Conservation (phyloP, 1,140 invertebrate genomes). For the Pomacea maculata region DNA sequence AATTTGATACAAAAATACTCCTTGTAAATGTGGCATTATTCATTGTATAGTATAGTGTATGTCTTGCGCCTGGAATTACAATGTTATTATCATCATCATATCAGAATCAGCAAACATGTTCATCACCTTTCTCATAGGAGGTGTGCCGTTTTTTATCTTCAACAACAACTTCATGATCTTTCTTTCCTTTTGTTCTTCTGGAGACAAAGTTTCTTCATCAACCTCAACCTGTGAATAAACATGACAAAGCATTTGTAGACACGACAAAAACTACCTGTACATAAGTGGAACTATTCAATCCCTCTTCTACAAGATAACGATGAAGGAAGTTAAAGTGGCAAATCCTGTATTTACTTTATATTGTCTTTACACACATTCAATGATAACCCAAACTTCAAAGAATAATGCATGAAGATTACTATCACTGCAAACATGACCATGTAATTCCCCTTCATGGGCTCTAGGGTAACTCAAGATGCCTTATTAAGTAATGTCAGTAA, state of each 20-base stretch:
- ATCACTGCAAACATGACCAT: background rate
- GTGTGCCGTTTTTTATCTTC: slow-evolving; percentile 99
- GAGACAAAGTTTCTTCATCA: slow-evolving; percentile 93
- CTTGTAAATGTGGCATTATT: too few relatives aligned
- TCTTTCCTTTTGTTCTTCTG: slow-evolving; percentile 97
- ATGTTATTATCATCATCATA: too few relatives aligned
- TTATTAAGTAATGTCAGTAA: background rate
- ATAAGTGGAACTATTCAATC: background rate
- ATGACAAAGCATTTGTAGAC: background rate
- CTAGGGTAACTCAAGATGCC: too few relatives aligned
- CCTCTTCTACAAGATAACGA: too few relatives aligned
- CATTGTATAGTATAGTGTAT: too few relatives aligned
- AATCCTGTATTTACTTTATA: background rate
- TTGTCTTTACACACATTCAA: background rate
- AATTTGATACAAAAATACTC: too few relatives aligned
- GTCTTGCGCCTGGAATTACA: too few relatives aligned
- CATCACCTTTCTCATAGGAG: slow-evolving; percentile 93
- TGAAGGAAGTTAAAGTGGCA: background rate
- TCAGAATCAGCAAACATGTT: too few relatives aligned
- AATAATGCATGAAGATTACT: background rate
- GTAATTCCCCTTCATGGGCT: background rate
- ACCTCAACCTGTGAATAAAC: slow-evolving; percentile 79
- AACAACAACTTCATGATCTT: slow-evolving; percentile 99
- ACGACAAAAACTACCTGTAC: background rate
- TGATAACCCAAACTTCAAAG: background rate